Evolutionary conservation across 2,113 vertebrate species (phyloP).

Genomic region (Bos indicus): DNA sequence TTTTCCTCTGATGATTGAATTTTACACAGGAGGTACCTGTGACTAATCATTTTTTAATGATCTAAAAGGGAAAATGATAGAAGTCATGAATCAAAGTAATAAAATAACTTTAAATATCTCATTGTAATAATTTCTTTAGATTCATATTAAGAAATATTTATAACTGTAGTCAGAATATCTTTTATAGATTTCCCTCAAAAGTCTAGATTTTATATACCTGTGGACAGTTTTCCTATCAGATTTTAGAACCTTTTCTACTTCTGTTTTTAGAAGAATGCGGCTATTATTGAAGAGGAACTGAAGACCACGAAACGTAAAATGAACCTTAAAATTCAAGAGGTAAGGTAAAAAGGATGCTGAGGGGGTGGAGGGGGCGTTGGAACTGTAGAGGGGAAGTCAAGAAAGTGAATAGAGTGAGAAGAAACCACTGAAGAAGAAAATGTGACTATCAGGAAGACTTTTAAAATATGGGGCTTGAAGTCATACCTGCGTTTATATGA

Average conservation of each 20-base stretch:
- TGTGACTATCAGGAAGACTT: background rate
- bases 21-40: background rate
- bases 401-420: background rate
- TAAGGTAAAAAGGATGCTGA: conserved; percentile 51
- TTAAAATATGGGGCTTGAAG: background rate
- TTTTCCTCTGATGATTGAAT: background rate
- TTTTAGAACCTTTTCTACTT: conserved; percentile 28
- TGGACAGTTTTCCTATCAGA: background rate
- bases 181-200: background rate
- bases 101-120: background rate
- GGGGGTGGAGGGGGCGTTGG: background rate
- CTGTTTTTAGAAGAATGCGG: conserved; percentile 76
- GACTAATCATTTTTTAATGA: background rate
- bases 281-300: conserved; percentile 78
- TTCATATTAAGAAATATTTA: background rate
- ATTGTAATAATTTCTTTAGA: conserved; percentile 10
- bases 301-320: conserved; percentile 80
- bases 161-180: background rate
- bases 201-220: background rate
- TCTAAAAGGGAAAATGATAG: conserved; percentile 4
- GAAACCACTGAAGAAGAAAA: background rate
- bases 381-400: background rate
- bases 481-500: background rate
- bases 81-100: conserved; percentile 5
- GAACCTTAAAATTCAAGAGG: conserved; percentile 80